phyloP scores from a whole-genome alignment of 2,797 vertebrate genomes.

The Merluccius polli region DNA sequence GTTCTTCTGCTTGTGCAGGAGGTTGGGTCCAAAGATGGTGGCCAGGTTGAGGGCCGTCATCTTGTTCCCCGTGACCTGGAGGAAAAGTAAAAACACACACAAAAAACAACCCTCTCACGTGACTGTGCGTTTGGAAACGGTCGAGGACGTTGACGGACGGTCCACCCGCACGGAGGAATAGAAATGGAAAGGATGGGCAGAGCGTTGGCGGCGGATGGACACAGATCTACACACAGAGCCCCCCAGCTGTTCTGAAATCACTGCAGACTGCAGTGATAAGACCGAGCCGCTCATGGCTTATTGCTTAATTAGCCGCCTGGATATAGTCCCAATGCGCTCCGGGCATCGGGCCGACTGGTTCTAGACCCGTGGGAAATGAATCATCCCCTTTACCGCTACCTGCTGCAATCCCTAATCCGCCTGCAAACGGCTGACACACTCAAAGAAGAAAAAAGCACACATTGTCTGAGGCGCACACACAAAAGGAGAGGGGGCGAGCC shows the following conservation, averaged over 20 bases:
- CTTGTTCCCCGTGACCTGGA: constrained; percentile 94
- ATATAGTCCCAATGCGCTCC: background rate
- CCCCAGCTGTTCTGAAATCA: no score
- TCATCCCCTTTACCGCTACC: background rate
- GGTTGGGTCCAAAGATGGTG: constrained; percentile 95
- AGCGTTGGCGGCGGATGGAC: no score
- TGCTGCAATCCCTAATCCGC: background rate
- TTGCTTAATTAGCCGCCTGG: no score
- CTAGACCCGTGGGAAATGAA: background rate
- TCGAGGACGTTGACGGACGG: background rate
- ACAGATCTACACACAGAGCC: no score
- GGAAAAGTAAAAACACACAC: constrained; percentile 23
- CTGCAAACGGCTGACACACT: background rate
- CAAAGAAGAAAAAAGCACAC: background rate
- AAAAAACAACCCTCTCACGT: background rate
- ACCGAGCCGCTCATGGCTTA: no score
- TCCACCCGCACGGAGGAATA: background rate
- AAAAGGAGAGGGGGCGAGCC: background rate
- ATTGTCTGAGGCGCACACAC: background rate
- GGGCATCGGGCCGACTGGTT: background rate
- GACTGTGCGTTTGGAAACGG: background rate
- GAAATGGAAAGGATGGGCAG: no score
- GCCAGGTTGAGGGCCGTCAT: constrained; percentile 96
- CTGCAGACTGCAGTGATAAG: no score
- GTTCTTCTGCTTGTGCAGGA: constrained; percentile 92